Conservation (phyloP, 2,797 vertebrate species). For the Sternarchorhynchus goeldii region DNA sequence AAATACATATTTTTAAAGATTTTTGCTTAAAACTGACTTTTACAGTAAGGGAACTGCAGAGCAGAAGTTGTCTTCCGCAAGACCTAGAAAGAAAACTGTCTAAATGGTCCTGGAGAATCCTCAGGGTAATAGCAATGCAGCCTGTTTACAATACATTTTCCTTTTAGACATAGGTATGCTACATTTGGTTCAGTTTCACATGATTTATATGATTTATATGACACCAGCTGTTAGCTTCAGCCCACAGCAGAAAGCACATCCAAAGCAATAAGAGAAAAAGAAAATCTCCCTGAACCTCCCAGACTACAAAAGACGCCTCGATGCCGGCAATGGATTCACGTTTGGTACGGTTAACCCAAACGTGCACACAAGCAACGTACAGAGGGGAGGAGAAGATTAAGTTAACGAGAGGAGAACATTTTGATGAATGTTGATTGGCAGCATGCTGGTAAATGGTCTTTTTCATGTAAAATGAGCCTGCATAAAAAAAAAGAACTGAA, state of each 20-base stretch:
- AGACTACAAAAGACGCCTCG: not conserved
- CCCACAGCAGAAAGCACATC: too few species aligned
- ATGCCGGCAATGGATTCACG: not conserved
- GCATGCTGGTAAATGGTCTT: constrained; percentile 1
- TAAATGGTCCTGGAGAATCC: not conserved
- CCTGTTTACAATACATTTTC: too few species aligned
- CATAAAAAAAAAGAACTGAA: constrained; percentile 4
- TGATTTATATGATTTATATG: too few species aligned
- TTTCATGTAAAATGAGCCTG: not conserved
- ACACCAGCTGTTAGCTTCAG: too few species aligned
- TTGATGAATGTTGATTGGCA: constrained; percentile 17
- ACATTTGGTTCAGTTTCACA: too few species aligned
- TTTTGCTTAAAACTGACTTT: not conserved
- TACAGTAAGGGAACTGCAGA: too few species aligned
- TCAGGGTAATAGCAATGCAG: not conserved
- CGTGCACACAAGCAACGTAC: not conserved
- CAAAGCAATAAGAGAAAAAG: not conserved
- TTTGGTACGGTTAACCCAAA: not conserved
- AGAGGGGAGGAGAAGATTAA: too few species aligned
- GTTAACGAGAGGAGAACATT: not conserved
- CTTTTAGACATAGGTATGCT: too few species aligned
- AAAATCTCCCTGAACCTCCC: not conserved
- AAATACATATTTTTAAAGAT: not conserved
- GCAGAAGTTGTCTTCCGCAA: not conserved
- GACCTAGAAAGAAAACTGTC: not conserved